Conservation (phyloP, 2,888 invertebrate species). For the Pandemis cinnamomeana region DNA sequence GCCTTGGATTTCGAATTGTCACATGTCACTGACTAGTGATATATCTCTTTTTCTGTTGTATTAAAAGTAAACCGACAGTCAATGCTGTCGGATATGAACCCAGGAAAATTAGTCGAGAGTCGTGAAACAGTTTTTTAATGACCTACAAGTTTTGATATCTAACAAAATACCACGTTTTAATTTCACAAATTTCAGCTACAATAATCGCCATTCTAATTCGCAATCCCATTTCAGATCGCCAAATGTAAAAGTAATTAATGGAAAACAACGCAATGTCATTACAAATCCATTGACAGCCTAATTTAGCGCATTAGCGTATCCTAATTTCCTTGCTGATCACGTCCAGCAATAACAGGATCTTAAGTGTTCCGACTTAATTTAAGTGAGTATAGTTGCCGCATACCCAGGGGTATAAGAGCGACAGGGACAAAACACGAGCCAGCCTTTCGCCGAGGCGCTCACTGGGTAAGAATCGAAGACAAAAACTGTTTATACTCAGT, state of each 20-base stretch:
- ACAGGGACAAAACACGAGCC: conserved; percentile 62
- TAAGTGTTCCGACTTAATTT: conserved; percentile 54
- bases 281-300: conserved; percentile 25
- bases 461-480: conserved; percentile 75
- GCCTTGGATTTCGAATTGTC: too few relatives aligned
- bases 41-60: too few relatives aligned
- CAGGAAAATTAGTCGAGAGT: too few relatives aligned
- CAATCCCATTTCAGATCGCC: background rate
- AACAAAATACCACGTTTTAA: too few relatives aligned
- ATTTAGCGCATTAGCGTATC: conserved; percentile 43
- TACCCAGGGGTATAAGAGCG: conserved; percentile 48
- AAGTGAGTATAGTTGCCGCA: conserved; percentile 57
- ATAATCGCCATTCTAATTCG: background rate
- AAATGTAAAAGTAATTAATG: background rate
- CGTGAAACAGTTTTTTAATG: too few relatives aligned
- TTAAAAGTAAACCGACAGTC: too few relatives aligned
- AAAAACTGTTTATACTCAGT: conserved; percentile 80
- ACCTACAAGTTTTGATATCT: too few relatives aligned
- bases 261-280: conserved; percentile 17
- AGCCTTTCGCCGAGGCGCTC: conserved; percentile 77
- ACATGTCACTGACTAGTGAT: too few relatives aligned
- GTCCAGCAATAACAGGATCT: conserved; percentile 80
- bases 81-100: too few relatives aligned
- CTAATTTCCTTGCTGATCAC: conserved; percentile 75
- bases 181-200: too few relatives aligned